These are phyloP conservation scores for Ceratina japonica DNA, from an alignment of 1,140 invertebrate species.

Conservation along the genomic window DNA sequence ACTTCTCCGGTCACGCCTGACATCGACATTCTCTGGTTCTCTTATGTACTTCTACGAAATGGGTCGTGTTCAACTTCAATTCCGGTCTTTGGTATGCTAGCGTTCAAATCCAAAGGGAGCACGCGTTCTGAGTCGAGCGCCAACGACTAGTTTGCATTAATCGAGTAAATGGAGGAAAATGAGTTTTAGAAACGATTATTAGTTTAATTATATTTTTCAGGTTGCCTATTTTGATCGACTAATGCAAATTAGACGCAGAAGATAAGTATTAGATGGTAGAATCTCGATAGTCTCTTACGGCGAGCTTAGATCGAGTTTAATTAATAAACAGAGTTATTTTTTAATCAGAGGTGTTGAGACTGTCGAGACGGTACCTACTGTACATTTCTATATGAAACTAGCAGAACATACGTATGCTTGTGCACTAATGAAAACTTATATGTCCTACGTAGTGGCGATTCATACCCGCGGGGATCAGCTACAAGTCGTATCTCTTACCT, in stretches of 20 bases:
- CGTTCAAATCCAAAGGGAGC: background rate
- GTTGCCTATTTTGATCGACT: too few relatives aligned
- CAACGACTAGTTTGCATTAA: background rate
- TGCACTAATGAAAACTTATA: conserved; percentile 39
- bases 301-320: background rate
- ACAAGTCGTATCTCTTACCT: conserved; percentile 50
- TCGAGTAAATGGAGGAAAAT: too few relatives aligned
- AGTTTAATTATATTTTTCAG: too few relatives aligned
- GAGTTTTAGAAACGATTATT: too few relatives aligned
- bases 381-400: conserved; percentile 34
- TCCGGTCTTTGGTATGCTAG: background rate
- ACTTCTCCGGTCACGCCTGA: background rate
- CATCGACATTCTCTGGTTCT: conserved; percentile 37
- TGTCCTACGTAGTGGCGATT: conserved; percentile 34
- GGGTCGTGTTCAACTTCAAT: background rate
- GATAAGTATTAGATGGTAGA: background rate
- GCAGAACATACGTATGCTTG: conserved; percentile 36
- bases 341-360: background rate
- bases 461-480: conserved; percentile 39
- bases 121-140: conserved; percentile 7
- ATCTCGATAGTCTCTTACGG: conserved; percentile 16
- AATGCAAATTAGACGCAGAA: too few relatives aligned
- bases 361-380: conserved; percentile 12
- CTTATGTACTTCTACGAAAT: conserved; percentile 11
- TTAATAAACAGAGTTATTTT: too few relatives aligned